phyloP scores from a whole-genome alignment of 2,113 vertebrate genomes.

The Oryzias woworae region DNA sequence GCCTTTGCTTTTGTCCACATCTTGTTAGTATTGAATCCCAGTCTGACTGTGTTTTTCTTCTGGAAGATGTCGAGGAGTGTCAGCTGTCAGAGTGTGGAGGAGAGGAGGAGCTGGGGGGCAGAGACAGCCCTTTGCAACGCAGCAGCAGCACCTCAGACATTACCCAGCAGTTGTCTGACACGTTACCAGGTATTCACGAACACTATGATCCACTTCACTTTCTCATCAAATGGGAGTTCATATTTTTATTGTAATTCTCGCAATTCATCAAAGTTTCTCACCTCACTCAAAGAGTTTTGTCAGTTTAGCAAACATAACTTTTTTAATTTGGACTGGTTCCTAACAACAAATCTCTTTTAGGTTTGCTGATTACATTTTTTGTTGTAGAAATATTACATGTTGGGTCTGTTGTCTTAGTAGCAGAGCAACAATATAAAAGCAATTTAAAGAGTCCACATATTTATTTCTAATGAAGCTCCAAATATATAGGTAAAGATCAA shows the following conservation, averaged over 20 bases:
- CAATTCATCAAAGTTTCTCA: too few species aligned
- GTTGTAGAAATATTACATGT: too few species aligned
- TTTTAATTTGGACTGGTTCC: too few species aligned
- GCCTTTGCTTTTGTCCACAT: not conserved
- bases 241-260: not conserved
- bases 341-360: too few species aligned
- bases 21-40: not conserved
- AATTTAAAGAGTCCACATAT: too few species aligned
- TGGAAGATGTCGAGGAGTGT: slow-evolving; percentile 89
- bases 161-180: slow-evolving; percentile 81
- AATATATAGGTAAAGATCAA: not conserved
- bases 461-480: too few species aligned
- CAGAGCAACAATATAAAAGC: too few species aligned
- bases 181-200: slow-evolving; percentile 79
- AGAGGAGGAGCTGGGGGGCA: slow-evolving; percentile 75
- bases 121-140: slow-evolving; percentile 81
- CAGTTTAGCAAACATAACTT: too few species aligned
- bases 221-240: not conserved
- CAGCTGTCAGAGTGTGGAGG: slow-evolving; percentile 80
- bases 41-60: slow-evolving; percentile 5
- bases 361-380: too few species aligned
- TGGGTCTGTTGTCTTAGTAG: too few species aligned
- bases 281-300: too few species aligned
- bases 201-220: not conserved
- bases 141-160: slow-evolving; percentile 95